Conservation (phyloP, 2,113 vertebrate genomes). For the Cyanocitta stelleri region DNA sequence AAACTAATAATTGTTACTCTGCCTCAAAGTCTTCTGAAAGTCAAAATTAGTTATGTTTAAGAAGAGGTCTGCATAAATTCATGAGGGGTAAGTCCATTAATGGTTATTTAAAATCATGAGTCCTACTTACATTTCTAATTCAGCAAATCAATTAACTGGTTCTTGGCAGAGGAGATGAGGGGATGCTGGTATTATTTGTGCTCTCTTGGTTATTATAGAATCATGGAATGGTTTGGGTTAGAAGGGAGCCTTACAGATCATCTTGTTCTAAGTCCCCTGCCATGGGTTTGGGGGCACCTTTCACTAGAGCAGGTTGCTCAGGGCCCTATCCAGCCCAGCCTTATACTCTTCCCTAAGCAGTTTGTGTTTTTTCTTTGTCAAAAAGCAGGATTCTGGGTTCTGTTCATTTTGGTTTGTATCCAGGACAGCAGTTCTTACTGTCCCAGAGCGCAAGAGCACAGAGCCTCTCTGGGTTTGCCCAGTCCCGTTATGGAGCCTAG, state of each 20-base stretch:
- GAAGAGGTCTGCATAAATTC: not conserved
- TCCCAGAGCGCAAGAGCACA: not conserved
- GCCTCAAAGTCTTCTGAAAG: not conserved
- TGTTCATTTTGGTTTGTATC: not conserved
- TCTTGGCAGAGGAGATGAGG: not conserved
- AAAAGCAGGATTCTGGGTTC: not conserved
- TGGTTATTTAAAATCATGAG: not conserved
- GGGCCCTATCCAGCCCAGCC: not conserved
- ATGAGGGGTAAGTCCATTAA: not conserved
- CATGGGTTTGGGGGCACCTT: fast-evolving
- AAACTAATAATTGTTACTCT: not conserved
- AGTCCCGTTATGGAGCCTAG: fast-evolving
- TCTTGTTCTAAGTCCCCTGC: not conserved
- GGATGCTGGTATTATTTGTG: not conserved
- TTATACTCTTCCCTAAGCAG: not conserved
- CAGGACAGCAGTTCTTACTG: not conserved
- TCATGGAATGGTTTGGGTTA: not conserved
- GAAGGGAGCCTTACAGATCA: not conserved
- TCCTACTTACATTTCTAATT: conserved; percentile 18
- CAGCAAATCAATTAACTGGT: not conserved
- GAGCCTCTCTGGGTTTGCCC: not conserved
- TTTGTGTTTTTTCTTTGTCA: not conserved
- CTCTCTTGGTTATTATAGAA: not conserved
- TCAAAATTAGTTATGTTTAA: not conserved
- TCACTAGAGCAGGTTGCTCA: not conserved